Evolutionary conservation across 2,888 invertebrate genomes (phyloP).

Genomic region (Lypha dubia): DNA sequence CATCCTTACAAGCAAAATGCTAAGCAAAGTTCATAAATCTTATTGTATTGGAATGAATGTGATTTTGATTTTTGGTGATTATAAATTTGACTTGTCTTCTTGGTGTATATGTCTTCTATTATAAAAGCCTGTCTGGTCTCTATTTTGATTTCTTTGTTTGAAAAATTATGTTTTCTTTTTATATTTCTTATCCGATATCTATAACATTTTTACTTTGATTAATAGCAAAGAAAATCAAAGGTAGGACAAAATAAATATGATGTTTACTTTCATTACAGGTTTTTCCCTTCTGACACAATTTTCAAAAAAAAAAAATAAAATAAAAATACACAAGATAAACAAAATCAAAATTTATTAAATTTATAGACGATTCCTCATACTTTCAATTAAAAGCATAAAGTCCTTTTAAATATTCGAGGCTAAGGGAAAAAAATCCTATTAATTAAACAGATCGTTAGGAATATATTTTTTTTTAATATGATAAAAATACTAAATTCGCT

Average conservation of each 20-base stretch:
- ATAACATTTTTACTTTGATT: neutral
- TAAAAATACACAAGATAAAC: neutral
- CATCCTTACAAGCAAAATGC: neutral
- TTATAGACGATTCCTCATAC: no score
- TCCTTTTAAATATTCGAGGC: no score
- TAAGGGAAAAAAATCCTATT: no score
- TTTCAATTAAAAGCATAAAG: no score
- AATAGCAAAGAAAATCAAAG: neutral
- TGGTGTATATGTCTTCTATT: neutral
- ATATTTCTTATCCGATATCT: neutral
- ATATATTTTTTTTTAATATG: no score
- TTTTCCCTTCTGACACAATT: no score
- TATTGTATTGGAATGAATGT: neutral
- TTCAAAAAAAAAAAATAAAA: no score
- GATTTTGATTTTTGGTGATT: conserved; percentile 28
- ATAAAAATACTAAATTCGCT: no score
- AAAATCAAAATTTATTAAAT: no score
- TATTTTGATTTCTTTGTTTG: conserved; percentile 6
- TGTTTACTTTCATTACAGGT: neutral
- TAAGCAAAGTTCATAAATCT: conserved; percentile 14
- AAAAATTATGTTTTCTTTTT: conserved; percentile 21
- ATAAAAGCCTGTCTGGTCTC: neutral
- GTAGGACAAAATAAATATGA: neutral
- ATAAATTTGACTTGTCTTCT: conserved; percentile 2
- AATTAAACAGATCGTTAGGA: no score